These are phyloP conservation scores for Xenopus tropicalis DNA, from an alignment of 2,113 vertebrate species.

Conservation along the genomic window UCB_Xtro_10.0 CM004445.2:67689501-67690000, in stretches of 20 bases:
- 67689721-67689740: conserved; percentile 73
- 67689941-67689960: too few species aligned
- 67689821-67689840: too few species aligned
- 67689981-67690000: too few species aligned
- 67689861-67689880: too few species aligned
- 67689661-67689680: conserved; percentile 97
- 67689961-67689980: too few species aligned
- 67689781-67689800: conserved; percentile 13
- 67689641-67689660: conserved; percentile 97
- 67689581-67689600: conserved; percentile 92
- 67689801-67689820: background rate
- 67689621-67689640: conserved; percentile 87
- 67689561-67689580: conserved; percentile 98
- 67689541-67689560: conserved; percentile 82
- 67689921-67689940: too few species aligned
- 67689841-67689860: background rate
- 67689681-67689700: conserved; percentile 88
- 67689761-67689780: conserved; percentile 39
- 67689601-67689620: conserved; percentile 88
- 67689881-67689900: too few species aligned
- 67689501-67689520: conserved; percentile 70
- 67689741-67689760: conserved; percentile 38
- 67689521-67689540: conserved; percentile 79
- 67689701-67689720: conserved; percentile 77
- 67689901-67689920: too few species aligned